Base-by-base conservation (phyloP, 2,888 invertebrate genomes). In the Anthrax anthrax region DNA sequence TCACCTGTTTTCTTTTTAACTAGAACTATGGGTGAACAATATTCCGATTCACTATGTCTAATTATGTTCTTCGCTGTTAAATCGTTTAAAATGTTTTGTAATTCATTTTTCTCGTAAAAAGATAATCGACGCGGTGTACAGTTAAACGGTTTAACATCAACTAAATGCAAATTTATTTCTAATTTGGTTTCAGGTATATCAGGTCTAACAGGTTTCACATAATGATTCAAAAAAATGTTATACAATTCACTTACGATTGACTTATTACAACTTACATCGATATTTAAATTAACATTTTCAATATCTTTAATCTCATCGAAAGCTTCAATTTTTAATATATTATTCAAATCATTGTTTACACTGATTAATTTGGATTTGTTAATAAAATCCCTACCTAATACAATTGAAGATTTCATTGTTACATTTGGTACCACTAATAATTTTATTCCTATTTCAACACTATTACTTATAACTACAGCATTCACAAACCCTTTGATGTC, bases 1-100 rank as follows among this genome's bases (percentile, higher is more conserved):
- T 51, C 50, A 2, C 42, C 44, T 6, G 38, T 44, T 47, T 48
- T 50, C 40, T 53, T 53, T 39, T 40, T 47, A 3, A 54, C 50
- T 19, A 51, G n/a, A 1, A 51, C 52, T 12, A 52, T 47, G 13
- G 49, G 46, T 9, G 49, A 50, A 2, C 43, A 45, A 23, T 40
- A 51, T 17, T 48, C 39, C 16, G 49, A 49, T 18, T 46, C 17
- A 34, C 47, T 46, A 14, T 6, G n/a, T 23, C 47, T 34, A 18
- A 51, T 50, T 16, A 45, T 37, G 9, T 39, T 39, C 34, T 38
- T 38, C 4, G 38, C 18, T 18, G 42, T 18, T 34, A 47, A 42
- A 27, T 47, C 42, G 13, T 27, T 36, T 40, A 44, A 41, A 32
- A 47, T 47, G 9, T 44, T 38, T 19, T 16, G 13, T 34, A 49